phyloP scores from a whole-genome alignment of 2,113 vertebrate genomes.

The Caranx melampygus region DNA sequence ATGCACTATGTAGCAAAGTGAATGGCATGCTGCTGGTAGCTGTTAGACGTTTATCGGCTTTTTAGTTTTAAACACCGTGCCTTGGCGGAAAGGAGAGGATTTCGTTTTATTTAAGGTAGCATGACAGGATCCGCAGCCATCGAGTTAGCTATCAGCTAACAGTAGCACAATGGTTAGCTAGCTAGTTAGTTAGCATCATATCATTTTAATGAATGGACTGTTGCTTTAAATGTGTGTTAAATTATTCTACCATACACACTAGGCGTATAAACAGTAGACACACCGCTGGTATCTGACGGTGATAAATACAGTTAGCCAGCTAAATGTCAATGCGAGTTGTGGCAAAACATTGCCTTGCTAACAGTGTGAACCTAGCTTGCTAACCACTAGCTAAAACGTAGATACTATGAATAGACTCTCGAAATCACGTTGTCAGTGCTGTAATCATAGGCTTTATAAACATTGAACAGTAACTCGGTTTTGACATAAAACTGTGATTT shows the following conservation, averaged over 20 bases:
- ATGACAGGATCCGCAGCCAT: constrained; percentile 79
- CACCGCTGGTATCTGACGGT: not conserved
- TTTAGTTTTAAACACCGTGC: constrained; percentile 86
- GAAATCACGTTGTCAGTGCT: not conserved
- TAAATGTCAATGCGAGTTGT: not conserved
- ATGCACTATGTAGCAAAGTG: constrained; percentile 11
- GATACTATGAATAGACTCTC: constrained; percentile 17
- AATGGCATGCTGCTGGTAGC: constrained; percentile 61
- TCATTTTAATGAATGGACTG: constrained; percentile 21
- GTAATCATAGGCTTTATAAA: not conserved
- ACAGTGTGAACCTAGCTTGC: constrained; percentile 59
- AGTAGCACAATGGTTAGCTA: constrained; percentile 59
- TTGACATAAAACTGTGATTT: not conserved
- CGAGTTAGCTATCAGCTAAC: constrained; percentile 75
- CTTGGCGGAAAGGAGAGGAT: constrained; percentile 86
- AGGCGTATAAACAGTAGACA: not conserved
- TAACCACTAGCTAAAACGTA: constrained; percentile 56
- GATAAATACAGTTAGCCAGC: not conserved
- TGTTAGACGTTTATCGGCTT: constrained; percentile 79
- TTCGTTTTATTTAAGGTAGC: constrained; percentile 90
- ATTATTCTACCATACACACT: not conserved
- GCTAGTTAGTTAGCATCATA: constrained; percentile 43
- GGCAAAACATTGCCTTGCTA: constrained; percentile 60
- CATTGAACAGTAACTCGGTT: not conserved
- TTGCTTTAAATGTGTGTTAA: constrained; percentile 2